Base-by-base conservation (phyloP, 2,113 vertebrate species). In the Nycticryphes semicollaris region DNA sequence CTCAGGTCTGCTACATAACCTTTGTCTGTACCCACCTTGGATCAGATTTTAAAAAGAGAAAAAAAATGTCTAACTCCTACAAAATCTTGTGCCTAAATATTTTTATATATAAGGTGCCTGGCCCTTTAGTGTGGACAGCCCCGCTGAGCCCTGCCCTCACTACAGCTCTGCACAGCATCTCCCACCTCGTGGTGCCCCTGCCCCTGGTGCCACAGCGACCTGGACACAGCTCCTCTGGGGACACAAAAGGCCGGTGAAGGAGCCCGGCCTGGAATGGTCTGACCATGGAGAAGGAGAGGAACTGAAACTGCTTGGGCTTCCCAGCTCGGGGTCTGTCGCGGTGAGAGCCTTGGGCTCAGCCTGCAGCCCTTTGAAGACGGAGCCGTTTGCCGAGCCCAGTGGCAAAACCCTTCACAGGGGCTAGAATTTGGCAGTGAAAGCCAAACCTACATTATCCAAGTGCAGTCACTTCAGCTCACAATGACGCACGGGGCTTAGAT, bases 111-210 rank as follows among this genome's bases (percentile, higher is more conserved):
- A 14, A 43, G 43, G 43, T 43, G 43, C 6, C 19, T 25, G 13
- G 16, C 15, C 27, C 39, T 54, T 9, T 4, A 12, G 27, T 4
- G 47, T 25, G 11, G 21, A 22, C 7, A 22, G 50, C 35, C 56
- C 27, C 0, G 1, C 35, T 18, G 82, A 47, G 69, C 14, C 4
- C 0, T 16, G 43, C 9, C 43, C 47, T 24, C 23, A 5, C 69
- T 4, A 2, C 0, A 3, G 50, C 67, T 56, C n/a, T 8, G 33
- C 39, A 16, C 12, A 50, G 56, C 57, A 22, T 7, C 47, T 70
- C 73, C 33, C 41, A 1, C 1, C 0, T 1, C 1, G 1, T 0
- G 31, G 18, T 50, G 50, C 21, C 57, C 25, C 15, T 22, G 62
- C 27, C 41, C 35, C 22, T 7, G 24, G 35, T 19, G 48, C 37